Conservation (phyloP, 2,113 vertebrate genomes). For the Catharus fuscescens region DNA sequence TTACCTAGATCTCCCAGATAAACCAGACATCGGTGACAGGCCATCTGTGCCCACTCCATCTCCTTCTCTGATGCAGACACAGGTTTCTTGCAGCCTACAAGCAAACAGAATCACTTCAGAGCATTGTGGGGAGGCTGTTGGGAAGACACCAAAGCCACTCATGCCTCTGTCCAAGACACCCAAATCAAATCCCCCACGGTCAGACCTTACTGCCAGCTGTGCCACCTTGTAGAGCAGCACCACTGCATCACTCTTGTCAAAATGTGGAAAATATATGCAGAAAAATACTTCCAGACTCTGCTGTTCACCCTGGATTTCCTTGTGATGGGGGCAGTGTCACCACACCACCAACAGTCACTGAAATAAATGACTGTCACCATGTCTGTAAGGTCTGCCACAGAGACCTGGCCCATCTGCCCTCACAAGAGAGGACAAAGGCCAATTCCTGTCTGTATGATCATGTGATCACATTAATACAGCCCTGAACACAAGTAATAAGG, state of each 20-base stretch:
- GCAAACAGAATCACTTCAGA: background rate
- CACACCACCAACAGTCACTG: background rate
- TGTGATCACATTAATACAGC: accelerated
- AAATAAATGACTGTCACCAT: background rate
- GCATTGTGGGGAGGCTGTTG: background rate
- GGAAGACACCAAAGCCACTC: background rate
- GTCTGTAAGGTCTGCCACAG: background rate
- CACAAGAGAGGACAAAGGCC: background rate
- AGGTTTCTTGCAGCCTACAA: constrained; percentile 89
- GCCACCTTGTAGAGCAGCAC: background rate
- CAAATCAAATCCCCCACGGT: background rate
- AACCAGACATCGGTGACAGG: constrained; percentile 94
- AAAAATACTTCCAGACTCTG: background rate
- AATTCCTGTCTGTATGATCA: background rate
- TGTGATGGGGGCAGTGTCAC: background rate
- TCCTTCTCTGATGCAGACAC: constrained; percentile 92
- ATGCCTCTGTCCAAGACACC: background rate
- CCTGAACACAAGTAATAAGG: background rate
- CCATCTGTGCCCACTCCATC: constrained; percentile 99
- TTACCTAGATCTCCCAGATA: constrained; percentile 97
- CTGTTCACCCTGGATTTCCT: background rate
- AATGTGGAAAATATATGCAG: background rate
- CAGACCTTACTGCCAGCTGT: background rate
- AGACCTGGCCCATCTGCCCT: background rate
- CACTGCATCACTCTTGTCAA: too few relatives aligned